Conservation (phyloP, 2,888 invertebrate species). For the Tiphia femorata region DNA sequence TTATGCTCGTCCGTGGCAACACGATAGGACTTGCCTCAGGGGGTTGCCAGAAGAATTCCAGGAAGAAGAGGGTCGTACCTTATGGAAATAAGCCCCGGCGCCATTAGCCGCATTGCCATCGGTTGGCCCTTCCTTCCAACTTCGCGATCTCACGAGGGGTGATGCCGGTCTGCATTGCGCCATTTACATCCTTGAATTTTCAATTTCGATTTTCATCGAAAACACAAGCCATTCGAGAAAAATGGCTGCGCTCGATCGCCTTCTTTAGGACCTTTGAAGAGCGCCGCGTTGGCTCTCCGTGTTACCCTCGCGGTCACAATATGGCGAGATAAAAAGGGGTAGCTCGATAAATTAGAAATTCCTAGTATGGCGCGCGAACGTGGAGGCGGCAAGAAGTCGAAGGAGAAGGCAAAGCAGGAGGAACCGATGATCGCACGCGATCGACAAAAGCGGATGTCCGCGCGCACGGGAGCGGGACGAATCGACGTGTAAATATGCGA, state of each 20-base stretch:
- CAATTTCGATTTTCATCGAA: too few relatives aligned
- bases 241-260: too few relatives aligned
- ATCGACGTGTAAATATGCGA: slow-evolving; percentile 57
- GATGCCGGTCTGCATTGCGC: too few relatives aligned
- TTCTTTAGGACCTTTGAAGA: too few relatives aligned
- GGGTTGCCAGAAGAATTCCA: slow-evolving; percentile 34
- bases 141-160: slow-evolving; percentile 20
- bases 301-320: too few relatives aligned
- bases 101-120: slow-evolving; percentile 40
- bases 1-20: slow-evolving; percentile 23
- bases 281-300: too few relatives aligned
- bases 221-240: too few relatives aligned
- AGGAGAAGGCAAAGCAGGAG: background rate
- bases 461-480: slow-evolving; percentile 44
- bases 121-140: slow-evolving; percentile 25
- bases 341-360: too few relatives aligned
- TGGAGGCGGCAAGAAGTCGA: too few relatives aligned
- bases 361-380: too few relatives aligned
- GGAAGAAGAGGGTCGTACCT: slow-evolving; percentile 46
- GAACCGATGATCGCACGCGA: slow-evolving; percentile 4
- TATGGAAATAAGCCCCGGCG: slow-evolving; percentile 53
- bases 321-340: too few relatives aligned
- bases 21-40: slow-evolving; percentile 14
- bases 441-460: slow-evolving; percentile 29
- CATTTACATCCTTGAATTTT: too few relatives aligned